phyloP scores from a whole-genome alignment of 2,888 invertebrate genomes.

The Caenorhabditis sp. region DNA sequence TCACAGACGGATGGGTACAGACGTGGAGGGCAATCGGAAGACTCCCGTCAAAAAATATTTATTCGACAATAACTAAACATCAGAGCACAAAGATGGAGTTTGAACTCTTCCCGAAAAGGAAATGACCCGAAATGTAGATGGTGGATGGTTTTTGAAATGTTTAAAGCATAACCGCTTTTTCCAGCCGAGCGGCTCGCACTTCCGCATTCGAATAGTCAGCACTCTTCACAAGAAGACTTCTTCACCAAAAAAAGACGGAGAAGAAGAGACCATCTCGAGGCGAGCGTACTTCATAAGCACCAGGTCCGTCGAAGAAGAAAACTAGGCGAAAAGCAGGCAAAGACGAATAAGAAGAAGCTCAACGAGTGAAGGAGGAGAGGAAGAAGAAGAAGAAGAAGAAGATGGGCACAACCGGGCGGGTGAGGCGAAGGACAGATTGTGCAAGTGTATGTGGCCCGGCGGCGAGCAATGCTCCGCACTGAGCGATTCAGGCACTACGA shows the following conservation, averaged over 20 bases:
- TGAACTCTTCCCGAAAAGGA: slow-evolving; percentile 16
- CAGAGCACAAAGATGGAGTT: slow-evolving; percentile 9
- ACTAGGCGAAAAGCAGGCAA: slow-evolving; percentile 3
- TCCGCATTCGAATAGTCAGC: slow-evolving; percentile 49
- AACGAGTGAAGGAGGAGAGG: slow-evolving; percentile 20
- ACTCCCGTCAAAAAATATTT: too few species aligned
- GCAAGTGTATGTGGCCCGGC: slow-evolving; percentile 51
- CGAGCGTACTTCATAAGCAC: slow-evolving; percentile 40
- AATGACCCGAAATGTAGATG: slow-evolving; percentile 23
- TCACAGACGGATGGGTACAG: background rate
- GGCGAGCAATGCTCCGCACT: slow-evolving; percentile 17
- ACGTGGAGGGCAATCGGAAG: too few species aligned
- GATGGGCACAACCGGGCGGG: slow-evolving; percentile 37
- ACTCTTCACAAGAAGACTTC: too few species aligned
- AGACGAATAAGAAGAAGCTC: slow-evolving; percentile 30
- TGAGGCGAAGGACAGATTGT: slow-evolving; percentile 50
- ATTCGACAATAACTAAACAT: background rate
- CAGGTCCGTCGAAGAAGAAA: slow-evolving; percentile 30
- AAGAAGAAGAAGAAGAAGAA: slow-evolving; percentile 24
- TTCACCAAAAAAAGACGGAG: slow-evolving; percentile 1
- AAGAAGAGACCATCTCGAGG: slow-evolving; percentile 27
- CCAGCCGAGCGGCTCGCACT: slow-evolving; percentile 47
- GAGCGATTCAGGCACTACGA: slow-evolving; percentile 29
- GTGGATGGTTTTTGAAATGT: slow-evolving; percentile 38
- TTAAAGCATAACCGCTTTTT: slow-evolving; percentile 26